Base-by-base conservation (phyloP, 2,797 vertebrate species). In the Micrastur ruficollis region DNA sequence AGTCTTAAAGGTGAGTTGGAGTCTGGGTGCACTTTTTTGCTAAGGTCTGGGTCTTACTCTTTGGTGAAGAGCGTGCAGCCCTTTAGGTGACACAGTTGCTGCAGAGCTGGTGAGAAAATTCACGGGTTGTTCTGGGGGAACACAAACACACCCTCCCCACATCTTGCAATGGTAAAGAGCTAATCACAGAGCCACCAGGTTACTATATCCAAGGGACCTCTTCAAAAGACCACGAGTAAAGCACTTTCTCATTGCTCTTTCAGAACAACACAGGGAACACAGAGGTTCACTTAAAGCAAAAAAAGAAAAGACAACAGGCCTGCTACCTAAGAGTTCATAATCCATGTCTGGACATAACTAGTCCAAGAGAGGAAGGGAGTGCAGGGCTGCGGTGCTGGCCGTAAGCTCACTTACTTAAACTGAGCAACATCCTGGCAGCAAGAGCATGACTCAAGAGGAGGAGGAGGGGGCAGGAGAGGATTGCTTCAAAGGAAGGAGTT, bases 371-470 rank as follows among this genome's bases (percentile, higher is more conserved):
- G 14, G 36, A 81, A 71, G 7, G 36, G 58, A 50, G 38, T 3
- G 4, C 38, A 70, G 14, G 42, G 53, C 3, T 7, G 40, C 18
- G 55, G 47, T 0, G 0, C 25, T 70, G 71, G 32, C 16, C 9
- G 3, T 44, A 32, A 74, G 14, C 66, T 88, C 6, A 0, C 34
- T 73, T 26, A 14, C 2, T 6, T 49, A 58, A 58, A 38, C 15
- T 21, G 52, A 88, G 38, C 56, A 67, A 40, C 55, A 9, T 34
- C 25, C 31, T 1, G 1, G 58, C 23, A 72, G 40, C 20, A 32
- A 53, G 38, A 71, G 27, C 0, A 0, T 2, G 2, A 21, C 49
- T 86, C 1, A 0, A 0, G 53, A 80, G 36, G 20, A 73, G 36
- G 20, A 73, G 27, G 31, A 65, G 17, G 12, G 15, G 9, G 29